Percentiles rank a stretch among this genome's conserved stretches.
Evolutionary conservation across 2,113 vertebrate species (phyloP).

Genomic region (Fregata magnificens): DNA sequence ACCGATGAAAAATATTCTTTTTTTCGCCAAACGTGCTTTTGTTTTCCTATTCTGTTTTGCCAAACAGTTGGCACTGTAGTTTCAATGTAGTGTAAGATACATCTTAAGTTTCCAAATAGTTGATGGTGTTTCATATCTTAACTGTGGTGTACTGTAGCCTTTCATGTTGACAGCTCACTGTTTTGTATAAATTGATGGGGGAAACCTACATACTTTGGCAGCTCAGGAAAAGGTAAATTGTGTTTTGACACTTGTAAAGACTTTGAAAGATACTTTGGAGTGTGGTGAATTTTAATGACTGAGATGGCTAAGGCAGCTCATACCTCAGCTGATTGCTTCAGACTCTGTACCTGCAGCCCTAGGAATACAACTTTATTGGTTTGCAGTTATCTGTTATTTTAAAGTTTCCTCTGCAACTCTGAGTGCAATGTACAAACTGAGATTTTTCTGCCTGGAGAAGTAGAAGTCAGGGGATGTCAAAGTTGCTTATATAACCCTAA

Average conservation of each 20-base stretch:
- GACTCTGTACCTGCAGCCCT: neutral
- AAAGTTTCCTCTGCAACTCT: neutral
- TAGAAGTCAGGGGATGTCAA: neutral
- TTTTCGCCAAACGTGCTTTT: neutral
- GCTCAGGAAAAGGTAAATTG: constrained; percentile 11
- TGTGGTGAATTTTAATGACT: constrained; percentile 23
- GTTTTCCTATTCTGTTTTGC: neutral
- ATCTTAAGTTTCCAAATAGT: constrained; percentile 9
- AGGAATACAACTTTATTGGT: neutral
- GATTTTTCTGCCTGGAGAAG: neutral
- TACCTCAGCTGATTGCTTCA: neutral
- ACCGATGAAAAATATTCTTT: neutral
- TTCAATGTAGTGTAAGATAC: neutral
- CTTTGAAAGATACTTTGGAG: constrained; percentile 7
- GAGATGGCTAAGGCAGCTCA: neutral
- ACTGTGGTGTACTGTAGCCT: neutral
- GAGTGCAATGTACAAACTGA: neutral
- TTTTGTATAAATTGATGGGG: constrained; percentile 4
- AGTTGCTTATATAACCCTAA: neutral
- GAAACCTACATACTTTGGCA: neutral
- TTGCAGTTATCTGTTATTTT: neutral
- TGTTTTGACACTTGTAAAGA: constrained; percentile 55
- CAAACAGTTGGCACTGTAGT: neutral
- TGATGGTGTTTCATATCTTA: neutral
- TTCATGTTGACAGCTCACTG: neutral